Evolutionary conservation across 1,140 invertebrate species (phyloP).

Genomic region (Scaptomyza pallida): DNA sequence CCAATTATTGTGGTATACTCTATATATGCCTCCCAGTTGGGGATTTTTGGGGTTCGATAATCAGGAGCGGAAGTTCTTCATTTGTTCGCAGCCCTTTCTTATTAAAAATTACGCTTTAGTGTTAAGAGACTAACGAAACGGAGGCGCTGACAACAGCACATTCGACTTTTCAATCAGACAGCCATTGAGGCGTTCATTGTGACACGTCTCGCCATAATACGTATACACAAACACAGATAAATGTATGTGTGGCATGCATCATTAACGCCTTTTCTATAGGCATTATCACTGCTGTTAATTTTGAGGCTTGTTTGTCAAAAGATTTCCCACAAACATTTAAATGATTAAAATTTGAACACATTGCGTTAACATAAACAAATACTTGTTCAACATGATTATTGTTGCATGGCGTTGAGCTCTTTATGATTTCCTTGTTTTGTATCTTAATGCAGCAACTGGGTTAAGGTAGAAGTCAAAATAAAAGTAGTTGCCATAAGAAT

Average conservation of each 20-base stretch:
- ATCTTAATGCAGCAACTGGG: neutral
- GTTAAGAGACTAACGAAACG: slow-evolving; percentile 58
- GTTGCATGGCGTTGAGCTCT: neutral
- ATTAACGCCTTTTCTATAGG: slow-evolving; percentile 70
- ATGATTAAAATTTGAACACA: slow-evolving; percentile 26
- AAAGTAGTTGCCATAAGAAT: neutral
- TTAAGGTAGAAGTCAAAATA: neutral
- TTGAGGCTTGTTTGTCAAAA: slow-evolving; percentile 30
- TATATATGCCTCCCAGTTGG: slow-evolving; percentile 21
- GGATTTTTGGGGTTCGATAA: slow-evolving; percentile 43
- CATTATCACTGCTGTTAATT: slow-evolving; percentile 20
- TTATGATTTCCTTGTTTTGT: neutral
- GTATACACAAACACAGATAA: neutral
- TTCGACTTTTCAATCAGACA: slow-evolving; percentile 75
- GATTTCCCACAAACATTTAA: slow-evolving; percentile 61
- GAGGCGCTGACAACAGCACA: slow-evolving; percentile 50
- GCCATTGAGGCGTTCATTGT: slow-evolving; percentile 70
- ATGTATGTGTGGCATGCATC: slow-evolving; percentile 42
- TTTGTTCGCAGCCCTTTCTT: slow-evolving; percentile 55
- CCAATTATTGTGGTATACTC: slow-evolving; percentile 11
- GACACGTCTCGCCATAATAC: slow-evolving; percentile 53
- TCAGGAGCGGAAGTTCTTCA: slow-evolving; percentile 71
- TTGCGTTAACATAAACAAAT: slow-evolving; percentile 7
- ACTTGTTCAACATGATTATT: neutral
- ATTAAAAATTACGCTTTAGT: slow-evolving; percentile 58